phyloP scores from a whole-genome alignment of 2,888 invertebrate species.

The Sericinus montela region DNA sequence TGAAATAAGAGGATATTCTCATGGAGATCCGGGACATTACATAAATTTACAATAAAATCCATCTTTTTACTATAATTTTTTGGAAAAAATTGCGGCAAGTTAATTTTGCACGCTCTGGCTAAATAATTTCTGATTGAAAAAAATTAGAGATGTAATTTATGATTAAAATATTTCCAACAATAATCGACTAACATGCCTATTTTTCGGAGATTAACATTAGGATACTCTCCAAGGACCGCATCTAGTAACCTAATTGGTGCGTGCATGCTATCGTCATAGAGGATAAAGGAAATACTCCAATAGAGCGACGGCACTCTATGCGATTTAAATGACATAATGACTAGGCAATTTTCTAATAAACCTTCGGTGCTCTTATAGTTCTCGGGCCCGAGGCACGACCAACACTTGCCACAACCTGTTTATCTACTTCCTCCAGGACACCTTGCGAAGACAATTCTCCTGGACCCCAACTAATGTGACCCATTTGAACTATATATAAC shows the following conservation, averaged over 20 bases:
- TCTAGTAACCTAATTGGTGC: slow-evolving; percentile 70
- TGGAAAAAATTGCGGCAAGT: too few species aligned
- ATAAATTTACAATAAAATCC: too few species aligned
- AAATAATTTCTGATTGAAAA: too few species aligned
- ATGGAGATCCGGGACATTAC: too few species aligned
- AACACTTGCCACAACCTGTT: slow-evolving; percentile 66
- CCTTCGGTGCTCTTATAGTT: slow-evolving; percentile 73
- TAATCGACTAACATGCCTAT: neutral
- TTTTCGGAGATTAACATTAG: slow-evolving; percentile 26
- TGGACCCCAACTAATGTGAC: slow-evolving; percentile 22
- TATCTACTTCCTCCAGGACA: slow-evolving; percentile 70
- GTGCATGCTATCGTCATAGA: slow-evolving; percentile 70
- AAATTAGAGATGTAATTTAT: too few species aligned
- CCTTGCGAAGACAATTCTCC: slow-evolving; percentile 41
- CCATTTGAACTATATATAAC: slow-evolving; percentile 4
- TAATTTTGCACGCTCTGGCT: too few species aligned
- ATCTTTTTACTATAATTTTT: too few species aligned
- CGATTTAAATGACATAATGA: slow-evolving; percentile 80
- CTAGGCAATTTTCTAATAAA: slow-evolving; percentile 79
- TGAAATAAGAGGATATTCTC: too few species aligned
- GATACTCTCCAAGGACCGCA: slow-evolving; percentile 47
- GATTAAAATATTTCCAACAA: too few species aligned
- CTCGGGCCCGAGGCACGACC: slow-evolving; percentile 59
- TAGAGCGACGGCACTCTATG: slow-evolving; percentile 77
- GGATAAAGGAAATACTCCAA: slow-evolving; percentile 78